These are phyloP conservation scores for Leptatherina wallacei DNA, from an alignment of 2,797 vertebrate species.

Conservation along the genomic window DNA sequence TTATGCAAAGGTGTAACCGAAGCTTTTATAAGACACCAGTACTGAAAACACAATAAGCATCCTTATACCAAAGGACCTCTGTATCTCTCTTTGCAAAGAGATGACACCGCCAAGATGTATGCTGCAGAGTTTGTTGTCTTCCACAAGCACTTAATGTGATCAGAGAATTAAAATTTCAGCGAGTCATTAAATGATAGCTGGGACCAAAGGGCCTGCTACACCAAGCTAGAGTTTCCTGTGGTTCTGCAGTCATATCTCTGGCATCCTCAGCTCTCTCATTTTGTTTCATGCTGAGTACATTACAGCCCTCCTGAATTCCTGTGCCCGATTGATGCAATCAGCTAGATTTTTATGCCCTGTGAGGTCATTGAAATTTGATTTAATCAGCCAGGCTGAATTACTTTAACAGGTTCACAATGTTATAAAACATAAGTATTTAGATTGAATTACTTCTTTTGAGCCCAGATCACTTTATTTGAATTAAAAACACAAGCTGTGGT, in stretches of 20 bases:
- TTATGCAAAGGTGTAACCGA: constrained; percentile 78
- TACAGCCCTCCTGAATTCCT: constrained; percentile 49
- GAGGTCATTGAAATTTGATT: constrained; percentile 89
- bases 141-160: constrained; percentile 89
- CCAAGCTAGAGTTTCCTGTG: constrained; percentile 79
- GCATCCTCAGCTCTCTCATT: constrained; percentile 49
- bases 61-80: constrained; percentile 53
- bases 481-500: constrained; percentile 87
- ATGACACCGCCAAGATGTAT: constrained; percentile 81
- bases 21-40: constrained; percentile 66
- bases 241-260: constrained; percentile 72
- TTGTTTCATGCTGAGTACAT: constrained; percentile 58
- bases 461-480: constrained; percentile 88
- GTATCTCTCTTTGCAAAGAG: constrained; percentile 74
- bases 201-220: constrained; percentile 60
- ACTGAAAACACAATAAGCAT: constrained; percentile 38
- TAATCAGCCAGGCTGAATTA: constrained; percentile 90
- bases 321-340: constrained; percentile 82
- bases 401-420: constrained; percentile 88
- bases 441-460: constrained; percentile 96
- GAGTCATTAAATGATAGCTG: constrained; percentile 81
- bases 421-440: constrained; percentile 91
- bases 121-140: constrained; percentile 84
- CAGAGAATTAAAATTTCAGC: constrained; percentile 90
- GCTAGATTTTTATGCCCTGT: constrained; percentile 87